Conservation (phyloP, 2,888 invertebrate species). For the Resseliella maxima region DNA sequence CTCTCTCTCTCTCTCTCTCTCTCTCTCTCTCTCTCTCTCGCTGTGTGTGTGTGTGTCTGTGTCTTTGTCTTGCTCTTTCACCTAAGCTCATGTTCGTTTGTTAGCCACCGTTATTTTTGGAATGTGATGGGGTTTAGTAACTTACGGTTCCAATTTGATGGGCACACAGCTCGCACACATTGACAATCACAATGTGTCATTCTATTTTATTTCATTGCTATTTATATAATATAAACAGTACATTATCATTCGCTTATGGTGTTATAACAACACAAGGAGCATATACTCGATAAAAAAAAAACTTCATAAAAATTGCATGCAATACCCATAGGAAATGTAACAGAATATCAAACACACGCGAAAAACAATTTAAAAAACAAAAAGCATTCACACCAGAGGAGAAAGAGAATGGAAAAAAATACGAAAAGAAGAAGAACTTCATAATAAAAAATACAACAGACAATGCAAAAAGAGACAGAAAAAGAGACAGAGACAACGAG, state of each 20-base stretch:
- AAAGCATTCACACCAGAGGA: neutral
- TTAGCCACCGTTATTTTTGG: neutral
- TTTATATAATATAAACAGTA: conserved; percentile 9
- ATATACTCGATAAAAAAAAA: neutral
- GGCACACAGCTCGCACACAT: neutral
- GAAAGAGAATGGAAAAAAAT: no score
- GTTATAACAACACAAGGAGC: neutral
- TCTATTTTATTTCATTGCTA: neutral
- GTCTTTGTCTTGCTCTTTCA: neutral
- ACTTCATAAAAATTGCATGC: conserved; percentile 34
- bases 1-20: neutral
- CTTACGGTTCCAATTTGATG: neutral
- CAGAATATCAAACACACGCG: conserved; percentile 34
- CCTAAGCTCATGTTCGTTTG: neutral
- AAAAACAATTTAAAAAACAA: conserved; percentile 23
- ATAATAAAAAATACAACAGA: neutral
- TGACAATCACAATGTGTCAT: neutral
- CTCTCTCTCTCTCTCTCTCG: neutral
- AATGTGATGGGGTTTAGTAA: neutral
- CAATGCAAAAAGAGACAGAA: neutral
- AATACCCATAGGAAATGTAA: conserved; percentile 29
- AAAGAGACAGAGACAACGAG: neutral
- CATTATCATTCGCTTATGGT: conserved; percentile 7
- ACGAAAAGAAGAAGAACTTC: neutral
- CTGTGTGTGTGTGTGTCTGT: neutral